Evolutionary conservation across 2,113 vertebrate species (phyloP), one percentile per base, ranked within the genome.

Genomic region (Pimephales promelas): DNA sequence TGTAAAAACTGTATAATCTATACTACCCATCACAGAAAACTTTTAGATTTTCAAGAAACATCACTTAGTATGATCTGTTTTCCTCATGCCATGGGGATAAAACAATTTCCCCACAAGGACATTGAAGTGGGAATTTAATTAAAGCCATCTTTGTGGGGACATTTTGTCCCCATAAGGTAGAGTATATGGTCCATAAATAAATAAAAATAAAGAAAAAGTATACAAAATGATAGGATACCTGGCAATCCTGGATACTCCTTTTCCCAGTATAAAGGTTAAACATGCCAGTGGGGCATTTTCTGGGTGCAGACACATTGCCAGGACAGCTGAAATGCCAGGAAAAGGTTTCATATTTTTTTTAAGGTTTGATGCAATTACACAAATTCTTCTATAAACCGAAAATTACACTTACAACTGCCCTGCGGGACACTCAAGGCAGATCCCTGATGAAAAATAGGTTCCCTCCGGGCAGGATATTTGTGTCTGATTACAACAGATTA

Each of bases 341-440:
- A 56, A 52, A 16, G 31, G 3, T 14, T 47, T 34, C 54, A 18
- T 10, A 3, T 59, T 3, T 45, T n/a, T 22, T 31, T 43, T 24
- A 7, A 47, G n/a, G 20, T 80, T 28, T 59, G 8, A 16, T n/a
- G 28, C 10, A 75, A n/a, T 3, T 31, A 52, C 20, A 90, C 2
- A 80, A 72, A 74, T 14, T 59, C 5, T 59, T 57, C 4, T 2
- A 26, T 10, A 5, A n/a, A 49, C 11, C 1, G n/a, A 36, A 22
- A 57, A 40, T 56, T 24, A 45, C 62, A 91, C 96, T 95, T 92
- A 97, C 96, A 94, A 95, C 90, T 94, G 94, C 22, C 95, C 96
- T 0, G 86, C 62, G 0, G 94, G 95, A 62, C 96, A 97, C 74
- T 96, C 93, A 61, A 95, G 86, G 89, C 95, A 95, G 86, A 93